phyloP scores from a whole-genome alignment of 2,797 vertebrate species.

The Gadopsis marmoratus region DNA sequence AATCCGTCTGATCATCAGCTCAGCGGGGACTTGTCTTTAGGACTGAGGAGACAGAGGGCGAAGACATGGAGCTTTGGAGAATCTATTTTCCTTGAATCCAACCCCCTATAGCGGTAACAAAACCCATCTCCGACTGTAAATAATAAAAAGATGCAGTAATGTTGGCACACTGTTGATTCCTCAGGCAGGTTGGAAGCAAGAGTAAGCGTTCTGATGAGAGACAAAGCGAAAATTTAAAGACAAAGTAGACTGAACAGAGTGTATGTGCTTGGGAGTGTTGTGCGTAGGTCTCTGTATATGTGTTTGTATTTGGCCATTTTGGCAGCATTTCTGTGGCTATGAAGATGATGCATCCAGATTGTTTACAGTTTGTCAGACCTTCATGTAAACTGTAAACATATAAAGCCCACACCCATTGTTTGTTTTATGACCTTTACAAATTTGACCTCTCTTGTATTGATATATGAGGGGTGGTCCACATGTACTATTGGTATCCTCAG shows the following conservation, averaged over 20 bases:
- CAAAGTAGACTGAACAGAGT: conserved; percentile 22
- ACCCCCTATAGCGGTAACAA: conserved; percentile 57
- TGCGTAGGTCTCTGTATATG: conserved; percentile 10
- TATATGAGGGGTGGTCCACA: background rate
- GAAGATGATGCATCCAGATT: conserved; percentile 28
- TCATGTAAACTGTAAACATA: conserved; percentile 54
- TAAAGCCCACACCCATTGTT: conserved; percentile 41
- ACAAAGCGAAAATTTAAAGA: conserved; percentile 35
- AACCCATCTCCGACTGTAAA: conserved; percentile 64
- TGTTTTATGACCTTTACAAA: conserved; percentile 41
- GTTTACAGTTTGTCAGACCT: conserved; percentile 55
- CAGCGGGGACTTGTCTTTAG: conserved; percentile 68
- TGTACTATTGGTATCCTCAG: background rate
- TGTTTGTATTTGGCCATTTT: conserved; percentile 12
- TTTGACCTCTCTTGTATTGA: conserved; percentile 11
- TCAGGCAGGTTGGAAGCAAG: conserved; percentile 59
- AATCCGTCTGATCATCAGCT: conserved; percentile 79
- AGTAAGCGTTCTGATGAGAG: conserved; percentile 53
- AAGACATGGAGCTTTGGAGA: conserved; percentile 60
- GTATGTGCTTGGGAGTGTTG: conserved; percentile 16
- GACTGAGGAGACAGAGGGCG: conserved; percentile 52
- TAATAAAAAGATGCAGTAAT: conserved; percentile 63
- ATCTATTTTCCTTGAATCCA: conserved; percentile 58
- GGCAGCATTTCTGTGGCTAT: conserved; percentile 13
- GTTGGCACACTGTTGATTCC: conserved; percentile 54